Base-by-base conservation (phyloP, 2,797 vertebrate genomes). In the Prunella strophiata region DNA sequence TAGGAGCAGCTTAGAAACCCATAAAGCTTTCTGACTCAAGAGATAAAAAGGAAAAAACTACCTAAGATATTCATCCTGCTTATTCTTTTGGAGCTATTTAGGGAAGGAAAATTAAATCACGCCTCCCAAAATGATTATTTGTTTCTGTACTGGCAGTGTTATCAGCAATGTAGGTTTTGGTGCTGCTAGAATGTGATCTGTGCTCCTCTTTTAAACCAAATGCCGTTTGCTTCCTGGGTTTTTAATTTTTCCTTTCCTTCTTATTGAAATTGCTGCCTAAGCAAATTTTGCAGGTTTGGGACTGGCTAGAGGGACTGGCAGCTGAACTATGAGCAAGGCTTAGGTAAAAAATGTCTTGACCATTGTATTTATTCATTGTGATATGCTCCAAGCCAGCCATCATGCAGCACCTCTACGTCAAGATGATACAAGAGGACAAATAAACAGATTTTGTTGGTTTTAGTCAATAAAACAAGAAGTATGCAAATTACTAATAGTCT, bases 21-120 rank as follows among this genome's bases (percentile, higher is more conserved):
- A 74, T 63, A 94, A 89, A 93, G 65, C n/a, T 91, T 92, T 88
- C 78, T 97, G 92, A 89, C 82, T 0, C 16, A 51, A 89, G 40
- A 48, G 58, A 94, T 94, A 91, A 97, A 47, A 32, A 72, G 23
- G 21, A 11, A 65, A 26, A 59, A 80, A 11, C 29, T 29, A 65
- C 7, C 48, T 40, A 50, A 79, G 42, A 9, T 65, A 52, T 65
- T 67, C 48, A 75, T 17, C 29, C 16, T 74, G 16, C 8, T 77
- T 72, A 62, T 45, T 91, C 29, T 61, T 78, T 75, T 48, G 40
- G 43, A 92, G 13, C 3, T 51, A 26, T 11, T 92, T 78, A 77
- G 43, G 62, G 58, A 90, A 91, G 16, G 16, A 81, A 88, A 88
- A 89, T 78, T 47, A 73, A 88, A 63, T 85, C 25, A 5, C n/a